A percentile compares a stretch with the other conserved stretches of the same genome.
Conservation (phyloP, 2,113 vertebrate genomes). For the Mola mola region DNA sequence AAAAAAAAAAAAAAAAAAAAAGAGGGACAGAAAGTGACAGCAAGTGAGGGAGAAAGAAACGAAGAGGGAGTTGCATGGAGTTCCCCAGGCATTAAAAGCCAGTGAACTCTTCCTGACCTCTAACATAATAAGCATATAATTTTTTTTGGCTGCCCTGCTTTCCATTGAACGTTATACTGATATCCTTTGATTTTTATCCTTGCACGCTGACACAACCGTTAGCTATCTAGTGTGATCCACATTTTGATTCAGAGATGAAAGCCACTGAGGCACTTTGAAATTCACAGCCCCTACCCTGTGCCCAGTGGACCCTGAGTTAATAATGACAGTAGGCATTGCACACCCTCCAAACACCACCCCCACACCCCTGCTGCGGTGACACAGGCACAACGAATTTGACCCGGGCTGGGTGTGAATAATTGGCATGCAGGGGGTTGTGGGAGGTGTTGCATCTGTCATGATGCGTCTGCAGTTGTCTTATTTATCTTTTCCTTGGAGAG, state of each 20-base stretch:
- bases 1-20: conserved; percentile 15
- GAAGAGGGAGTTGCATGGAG: conserved; percentile 65
- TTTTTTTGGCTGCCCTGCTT: conserved; percentile 62
- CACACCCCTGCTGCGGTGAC: conserved; percentile 57
- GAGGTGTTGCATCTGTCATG: conserved; percentile 76
- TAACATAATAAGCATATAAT: conserved; percentile 80
- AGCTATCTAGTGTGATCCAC: conserved; percentile 75
- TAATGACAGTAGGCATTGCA: conserved; percentile 73
- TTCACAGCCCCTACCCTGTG: conserved; percentile 67
- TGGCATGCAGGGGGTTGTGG: conserved; percentile 69
- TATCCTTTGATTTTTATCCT: conserved; percentile 78
- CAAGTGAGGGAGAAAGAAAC: conserved; percentile 39
- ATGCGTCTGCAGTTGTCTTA: conserved; percentile 70
- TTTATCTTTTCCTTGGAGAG: conserved; percentile 65
- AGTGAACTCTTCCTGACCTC: conserved; percentile 77
- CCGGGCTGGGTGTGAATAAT: conserved; percentile 77
- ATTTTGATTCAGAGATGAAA: conserved; percentile 82
- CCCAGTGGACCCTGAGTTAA: conserved; percentile 76
- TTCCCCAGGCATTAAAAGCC: conserved; percentile 68
- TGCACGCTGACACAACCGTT: conserved; percentile 72
- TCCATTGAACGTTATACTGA: conserved; percentile 69
- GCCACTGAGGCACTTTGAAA: conserved; percentile 77
- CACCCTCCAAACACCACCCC: conserved; percentile 47
- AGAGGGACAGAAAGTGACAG: conserved; percentile 59
- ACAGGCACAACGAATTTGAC: conserved; percentile 73